Evolutionary conservation across 2,797 vertebrate species (phyloP), one percentile per base, ranked within the genome.

Genomic region (Cichlasoma orientale): DNA sequence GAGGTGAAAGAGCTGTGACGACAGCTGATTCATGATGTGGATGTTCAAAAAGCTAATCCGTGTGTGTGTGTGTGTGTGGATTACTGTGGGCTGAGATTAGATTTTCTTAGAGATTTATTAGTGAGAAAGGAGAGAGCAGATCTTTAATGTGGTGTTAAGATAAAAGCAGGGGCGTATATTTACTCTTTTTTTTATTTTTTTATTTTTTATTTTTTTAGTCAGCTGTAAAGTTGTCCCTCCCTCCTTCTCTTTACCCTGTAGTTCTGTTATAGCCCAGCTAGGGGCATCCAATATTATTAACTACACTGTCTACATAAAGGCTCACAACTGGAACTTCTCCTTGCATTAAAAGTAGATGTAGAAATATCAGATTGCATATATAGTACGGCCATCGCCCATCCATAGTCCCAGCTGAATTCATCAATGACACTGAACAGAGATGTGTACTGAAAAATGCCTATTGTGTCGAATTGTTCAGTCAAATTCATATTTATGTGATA

Each of bases 81-180:
- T 93, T 82, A 93, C 13, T 3, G 47, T 29, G 73, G 53, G 7
- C 27, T 71, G 61, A 83, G 90, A 93, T 93, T 84, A 90, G 80
- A 80, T 89, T 91, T 90, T 86, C 69, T 90, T 86, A 52, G 90
- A 93, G 90, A 90, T 92, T 89, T 72, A 81, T 86, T 38, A 52
- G 56, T 68, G 84, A 76, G 58, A 76, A 63, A 68, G 56, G 52
- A 69, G 53, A 59, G 50, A 52, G 12, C 53, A 36, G 78, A 81
- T 38, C 50, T 74, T 10, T 27, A 41, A 33, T 74, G 7, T 73
- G 21, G 54, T 19, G 50, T 58, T 44, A 77, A 71, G 21, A 63
- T 63, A 10, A 63, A 63, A 47, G 61, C 23, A 27, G 38, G 63
- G 18, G 2, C 56, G 56, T 41, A 47, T 7, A 79, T 71, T 83